These are phyloP conservation scores for Hyposoter didymator DNA, from an alignment of 2,888 invertebrate genomes.

Conservation along the genomic window DNA sequence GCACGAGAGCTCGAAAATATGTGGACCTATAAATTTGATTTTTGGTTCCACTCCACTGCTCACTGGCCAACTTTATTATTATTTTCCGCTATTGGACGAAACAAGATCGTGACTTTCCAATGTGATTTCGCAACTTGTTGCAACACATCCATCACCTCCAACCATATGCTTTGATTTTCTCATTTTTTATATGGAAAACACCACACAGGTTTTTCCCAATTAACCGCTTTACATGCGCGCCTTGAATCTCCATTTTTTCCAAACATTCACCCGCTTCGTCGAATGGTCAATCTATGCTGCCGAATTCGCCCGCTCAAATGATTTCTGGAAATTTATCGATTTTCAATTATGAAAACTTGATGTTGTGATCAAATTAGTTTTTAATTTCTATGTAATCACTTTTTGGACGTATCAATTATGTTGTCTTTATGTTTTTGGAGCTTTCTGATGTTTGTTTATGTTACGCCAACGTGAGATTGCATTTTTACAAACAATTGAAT, in stretches of 20 bases:
- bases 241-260: slow-evolving; percentile 9
- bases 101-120: slow-evolving; percentile 26
- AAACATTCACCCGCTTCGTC: background rate
- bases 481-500: background rate
- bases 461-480: background rate
- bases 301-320: background rate
- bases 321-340: background rate
- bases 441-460: background rate
- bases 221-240: background rate
- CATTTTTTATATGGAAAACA: background rate
- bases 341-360: background rate
- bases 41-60: slow-evolving; percentile 36
- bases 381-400: background rate
- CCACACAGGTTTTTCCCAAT: slow-evolving; percentile 15
- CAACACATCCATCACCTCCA: slow-evolving; percentile 25
- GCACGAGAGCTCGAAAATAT: slow-evolving; percentile 28
- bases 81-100: background rate
- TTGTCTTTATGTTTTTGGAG: background rate
- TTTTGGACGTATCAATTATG: background rate
- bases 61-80: slow-evolving; percentile 11
- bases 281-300: background rate
- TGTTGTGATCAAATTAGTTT: background rate
- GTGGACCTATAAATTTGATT: slow-evolving; percentile 37
- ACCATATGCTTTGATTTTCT: slow-evolving; percentile 45
- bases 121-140: slow-evolving; percentile 56